Evolutionary conservation across 2,797 vertebrate species (phyloP), one percentile per base, ranked within the genome.

Genomic region (Gadopsis bispinosus): DNA sequence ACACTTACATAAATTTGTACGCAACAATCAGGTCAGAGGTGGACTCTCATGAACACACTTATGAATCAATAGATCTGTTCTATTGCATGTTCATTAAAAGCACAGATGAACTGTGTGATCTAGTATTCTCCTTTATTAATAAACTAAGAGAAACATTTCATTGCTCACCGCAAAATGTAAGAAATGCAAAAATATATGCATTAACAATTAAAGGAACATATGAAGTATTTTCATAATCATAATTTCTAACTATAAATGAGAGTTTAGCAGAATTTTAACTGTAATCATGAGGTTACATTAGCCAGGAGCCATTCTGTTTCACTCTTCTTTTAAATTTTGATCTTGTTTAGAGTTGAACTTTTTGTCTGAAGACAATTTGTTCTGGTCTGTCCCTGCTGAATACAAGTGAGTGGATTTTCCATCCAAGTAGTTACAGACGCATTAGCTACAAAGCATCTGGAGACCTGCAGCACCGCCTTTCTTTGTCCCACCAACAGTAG

Each of bases 281-380:
- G 35, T 67, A 51, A 71, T 54, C 61, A 67, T 8, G 47, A 39
- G 19, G 26, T 33, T 22, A 47, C 29, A 69, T 73, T 47, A 45
- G 62, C 69, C 61, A 20, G 35, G 14, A 73, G 56, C 43, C 0
- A 29, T 62, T 72, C 37, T 70, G 71, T 66, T 69, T 13, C 26
- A 53, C 41, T 50, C 2, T 41, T 63, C 47, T 76, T 76, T 69
- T 13, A 56, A 66, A 78, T 74, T 74, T 10, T 67, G 26, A 69
- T 69, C 73, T 69, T 45, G 51, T 88, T 81, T 68, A 50, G 59
- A 69, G 20, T 83, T 75, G 68, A 81, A 73, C 70, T 43, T 53
- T 5, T 56, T 54, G 64, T 73, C 61, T 70, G 29, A 78, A 77
- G 56, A 77, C 51, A 82, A 75, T 82, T 82, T 67, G 71, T 85